A percentile compares a stretch with the other conserved stretches of the same genome.
These are phyloP conservation scores for Syngnathoides biaculeatus DNA, from an alignment of 2,113 vertebrate species.

Conservation along the genomic window DNA sequence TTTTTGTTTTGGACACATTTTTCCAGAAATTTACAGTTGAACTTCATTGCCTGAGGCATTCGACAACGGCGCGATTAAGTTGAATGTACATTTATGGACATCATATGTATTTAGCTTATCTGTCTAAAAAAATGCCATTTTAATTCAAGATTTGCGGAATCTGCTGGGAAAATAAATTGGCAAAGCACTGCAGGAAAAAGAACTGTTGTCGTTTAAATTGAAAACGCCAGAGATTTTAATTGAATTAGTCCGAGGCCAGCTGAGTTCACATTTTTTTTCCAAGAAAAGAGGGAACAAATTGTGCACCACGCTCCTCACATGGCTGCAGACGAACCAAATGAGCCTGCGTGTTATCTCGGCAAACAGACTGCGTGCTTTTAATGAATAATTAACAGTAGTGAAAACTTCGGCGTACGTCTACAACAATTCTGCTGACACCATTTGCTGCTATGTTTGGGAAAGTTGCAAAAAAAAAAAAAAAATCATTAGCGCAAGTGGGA, in stretches of 20 bases:
- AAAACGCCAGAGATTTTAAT: constrained; percentile 38
- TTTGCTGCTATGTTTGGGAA: constrained; percentile 32
- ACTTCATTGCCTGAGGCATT: too few species aligned
- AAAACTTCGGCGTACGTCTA: constrained; percentile 46
- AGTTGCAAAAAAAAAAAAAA: constrained; percentile 34
- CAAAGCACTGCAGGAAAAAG: not conserved
- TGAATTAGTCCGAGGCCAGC: constrained; percentile 22
- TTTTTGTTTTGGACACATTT: too few species aligned
- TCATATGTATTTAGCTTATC: not conserved
- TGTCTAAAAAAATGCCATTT: not conserved
- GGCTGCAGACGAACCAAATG: constrained; percentile 34
- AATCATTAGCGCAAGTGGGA: constrained; percentile 14
- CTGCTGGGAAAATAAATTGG: constrained; percentile 9
- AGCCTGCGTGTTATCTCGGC: constrained; percentile 53
- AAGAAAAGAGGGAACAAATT: constrained; percentile 18
- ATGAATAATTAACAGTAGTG: constrained; percentile 59
- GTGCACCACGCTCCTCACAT: constrained; percentile 38
- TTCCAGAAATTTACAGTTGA: too few species aligned
- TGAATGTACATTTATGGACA: not conserved
- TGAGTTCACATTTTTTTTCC: constrained; percentile 24
- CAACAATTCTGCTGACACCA: constrained; percentile 45
- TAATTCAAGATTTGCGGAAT: not conserved
- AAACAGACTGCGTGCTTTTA: constrained; percentile 63
- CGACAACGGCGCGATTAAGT: too few species aligned
- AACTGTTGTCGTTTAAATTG: constrained; percentile 26